Conservation (phyloP, 1,140 invertebrate species). For the Choristoneura fumiferana region DNA sequence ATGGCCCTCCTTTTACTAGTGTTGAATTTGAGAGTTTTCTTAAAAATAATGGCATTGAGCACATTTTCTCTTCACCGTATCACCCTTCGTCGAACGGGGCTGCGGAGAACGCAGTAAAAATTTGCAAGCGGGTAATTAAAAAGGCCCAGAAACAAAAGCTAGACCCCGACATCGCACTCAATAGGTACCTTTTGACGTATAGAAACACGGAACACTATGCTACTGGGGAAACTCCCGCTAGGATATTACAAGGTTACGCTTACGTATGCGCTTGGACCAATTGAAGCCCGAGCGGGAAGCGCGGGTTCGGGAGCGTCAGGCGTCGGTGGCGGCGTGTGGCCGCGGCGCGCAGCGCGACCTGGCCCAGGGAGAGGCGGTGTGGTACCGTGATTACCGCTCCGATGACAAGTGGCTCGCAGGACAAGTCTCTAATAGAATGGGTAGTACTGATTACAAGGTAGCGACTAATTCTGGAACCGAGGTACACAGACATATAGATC, state of each 20-base stretch:
- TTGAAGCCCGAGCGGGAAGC: slow-evolving; percentile 1
- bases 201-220: slow-evolving; percentile 18
- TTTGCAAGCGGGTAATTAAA: neutral
- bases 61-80: slow-evolving; percentile 1
- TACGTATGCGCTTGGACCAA: slow-evolving; percentile 6
- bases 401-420: neutral
- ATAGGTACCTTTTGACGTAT: slow-evolving; percentile 5
- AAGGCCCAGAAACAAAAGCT: neutral
- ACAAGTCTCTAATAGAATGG: neutral
- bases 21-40: slow-evolving; percentile 39
- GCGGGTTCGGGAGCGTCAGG: neutral
- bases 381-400: neutral
- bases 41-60: slow-evolving; percentile 31
- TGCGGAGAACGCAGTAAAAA: slow-evolving; percentile 4
- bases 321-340: too few relatives aligned
- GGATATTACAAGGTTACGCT: neutral
- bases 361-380: neutral
- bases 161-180: neutral
- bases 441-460: neutral
- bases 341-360: neutral
- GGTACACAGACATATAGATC: neutral
- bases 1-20: slow-evolving; percentile 43
- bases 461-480: neutral
- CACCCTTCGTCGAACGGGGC: neutral
- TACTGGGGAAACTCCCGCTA: slow-evolving; percentile 6